Percentiles rank a stretch among this genome's conserved stretches.
Evolutionary conservation across 2,113 vertebrate genomes (phyloP).

Genomic region (Elephantulus edwardii): DNA sequence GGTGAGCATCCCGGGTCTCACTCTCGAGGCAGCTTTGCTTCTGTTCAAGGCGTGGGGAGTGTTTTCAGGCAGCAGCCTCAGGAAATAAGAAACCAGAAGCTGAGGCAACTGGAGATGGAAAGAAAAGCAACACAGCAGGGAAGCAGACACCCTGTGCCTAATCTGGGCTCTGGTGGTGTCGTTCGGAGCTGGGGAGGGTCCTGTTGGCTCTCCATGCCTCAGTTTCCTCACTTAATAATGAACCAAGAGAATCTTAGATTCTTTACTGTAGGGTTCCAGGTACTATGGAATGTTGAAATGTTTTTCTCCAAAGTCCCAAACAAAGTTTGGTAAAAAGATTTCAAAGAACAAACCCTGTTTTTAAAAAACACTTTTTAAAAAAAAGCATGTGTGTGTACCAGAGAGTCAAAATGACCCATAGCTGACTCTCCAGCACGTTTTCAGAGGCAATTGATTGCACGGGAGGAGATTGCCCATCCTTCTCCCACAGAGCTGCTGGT

Average conservation of each 20-base stretch:
- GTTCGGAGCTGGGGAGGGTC: neutral
- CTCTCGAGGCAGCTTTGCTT: neutral
- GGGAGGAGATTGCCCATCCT: too few relatives aligned
- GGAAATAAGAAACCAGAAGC: neutral
- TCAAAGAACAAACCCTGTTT: neutral
- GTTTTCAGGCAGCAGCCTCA: neutral
- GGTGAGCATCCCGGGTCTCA: constrained; percentile 81
- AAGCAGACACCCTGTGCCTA: neutral
- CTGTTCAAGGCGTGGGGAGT: neutral
- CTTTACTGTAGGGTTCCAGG: neutral
- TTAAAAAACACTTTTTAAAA: neutral
- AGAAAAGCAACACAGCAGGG: neutral
- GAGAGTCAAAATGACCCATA: too few relatives aligned
- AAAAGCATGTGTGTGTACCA: too few relatives aligned
- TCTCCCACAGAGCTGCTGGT: too few relatives aligned
- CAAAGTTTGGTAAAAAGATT: neutral
- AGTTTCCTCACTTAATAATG: neutral
- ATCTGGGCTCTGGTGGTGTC: neutral
- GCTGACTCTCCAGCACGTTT: too few relatives aligned
- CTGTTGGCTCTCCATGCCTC: neutral
- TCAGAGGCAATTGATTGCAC: too few relatives aligned
- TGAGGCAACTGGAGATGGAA: neutral
- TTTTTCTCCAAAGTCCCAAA: neutral
- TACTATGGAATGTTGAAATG: neutral
- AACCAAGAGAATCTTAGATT: neutral